phyloP scores from a whole-genome alignment of 2,113 vertebrate genomes.

The Phalacrocorax brasilianus region DNA sequence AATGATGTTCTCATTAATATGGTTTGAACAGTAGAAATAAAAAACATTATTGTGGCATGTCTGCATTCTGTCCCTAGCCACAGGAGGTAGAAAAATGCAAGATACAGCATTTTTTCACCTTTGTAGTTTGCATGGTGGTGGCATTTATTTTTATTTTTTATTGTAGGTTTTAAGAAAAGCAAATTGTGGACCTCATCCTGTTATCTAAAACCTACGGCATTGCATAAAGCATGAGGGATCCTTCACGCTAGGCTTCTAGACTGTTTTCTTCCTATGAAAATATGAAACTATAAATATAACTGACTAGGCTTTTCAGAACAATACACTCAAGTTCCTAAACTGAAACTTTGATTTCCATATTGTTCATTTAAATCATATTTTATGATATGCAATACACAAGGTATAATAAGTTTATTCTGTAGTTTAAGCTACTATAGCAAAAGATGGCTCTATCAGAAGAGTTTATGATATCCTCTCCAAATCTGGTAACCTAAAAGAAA shows the following conservation, averaged over 20 bases:
- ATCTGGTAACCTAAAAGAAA: background rate
- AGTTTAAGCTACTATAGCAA: background rate
- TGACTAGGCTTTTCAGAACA: background rate
- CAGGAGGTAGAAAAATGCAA: constrained; percentile 70
- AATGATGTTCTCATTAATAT: constrained; percentile 99
- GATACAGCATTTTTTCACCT: constrained; percentile 69
- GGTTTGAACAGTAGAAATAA: constrained; percentile 88
- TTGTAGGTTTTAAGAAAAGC: constrained; percentile 16
- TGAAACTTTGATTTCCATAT: constrained; percentile 22
- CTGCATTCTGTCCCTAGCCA: constrained; percentile 75
- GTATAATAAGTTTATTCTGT: background rate
- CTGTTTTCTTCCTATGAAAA: background rate
- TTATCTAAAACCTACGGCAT: background rate
- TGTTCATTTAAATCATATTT: constrained; percentile 34
- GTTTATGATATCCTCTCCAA: background rate
- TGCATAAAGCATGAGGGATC: background rate
- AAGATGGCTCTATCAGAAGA: background rate
- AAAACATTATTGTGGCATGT: constrained; percentile 89
- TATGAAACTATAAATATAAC: constrained; percentile 12
- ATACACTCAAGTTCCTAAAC: background rate
- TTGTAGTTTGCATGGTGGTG: constrained; percentile 34
- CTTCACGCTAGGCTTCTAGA: background rate
- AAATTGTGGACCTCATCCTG: background rate
- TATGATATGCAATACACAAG: background rate
- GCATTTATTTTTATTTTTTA: constrained; percentile 56